These are phyloP conservation scores for Musca domestica DNA, from an alignment of 1,140 invertebrate species.

Conservation along the genomic window DNA sequence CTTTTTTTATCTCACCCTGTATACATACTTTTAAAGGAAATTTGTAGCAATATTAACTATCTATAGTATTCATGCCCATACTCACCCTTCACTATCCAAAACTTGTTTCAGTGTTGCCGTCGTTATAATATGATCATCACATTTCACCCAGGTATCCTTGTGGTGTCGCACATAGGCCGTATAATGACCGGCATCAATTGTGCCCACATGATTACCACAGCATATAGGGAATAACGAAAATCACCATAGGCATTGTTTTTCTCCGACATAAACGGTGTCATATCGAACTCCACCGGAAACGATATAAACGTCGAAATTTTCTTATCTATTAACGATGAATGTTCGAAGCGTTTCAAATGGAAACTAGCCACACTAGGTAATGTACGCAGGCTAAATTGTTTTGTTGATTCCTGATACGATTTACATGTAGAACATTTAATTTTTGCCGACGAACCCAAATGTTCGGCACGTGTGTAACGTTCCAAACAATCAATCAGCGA, in stretches of 20 bases:
- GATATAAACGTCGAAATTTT: slow-evolving; percentile 96
- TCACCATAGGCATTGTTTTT: slow-evolving; percentile 57
- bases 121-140: slow-evolving; percentile 93
- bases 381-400: slow-evolving; percentile 92
- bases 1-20: too few species aligned
- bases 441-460: slow-evolving; percentile 84
- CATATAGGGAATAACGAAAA: slow-evolving; percentile 87
- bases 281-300: slow-evolving; percentile 93
- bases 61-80: too few species aligned
- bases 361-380: slow-evolving; percentile 94
- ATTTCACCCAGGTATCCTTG: slow-evolving; percentile 93
- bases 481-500: slow-evolving; percentile 87
- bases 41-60: too few species aligned
- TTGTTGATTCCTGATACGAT: slow-evolving; percentile 88
- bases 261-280: slow-evolving; percentile 95
- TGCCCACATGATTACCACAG: slow-evolving; percentile 93
- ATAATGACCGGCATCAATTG: slow-evolving; percentile 91
- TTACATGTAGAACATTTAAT: slow-evolving; percentile 92
- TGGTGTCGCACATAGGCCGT: slow-evolving; percentile 91
- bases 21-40: too few species aligned
- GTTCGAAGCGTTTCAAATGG: slow-evolving; percentile 85
- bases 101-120: slow-evolving; percentile 84
- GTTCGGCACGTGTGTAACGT: slow-evolving; percentile 89
- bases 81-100: slow-evolving; percentile 90
- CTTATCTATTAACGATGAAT: slow-evolving; percentile 62